Conservation (phyloP, 92 coral and sea anemone genomes). For the Siderastrea radians region DNA sequence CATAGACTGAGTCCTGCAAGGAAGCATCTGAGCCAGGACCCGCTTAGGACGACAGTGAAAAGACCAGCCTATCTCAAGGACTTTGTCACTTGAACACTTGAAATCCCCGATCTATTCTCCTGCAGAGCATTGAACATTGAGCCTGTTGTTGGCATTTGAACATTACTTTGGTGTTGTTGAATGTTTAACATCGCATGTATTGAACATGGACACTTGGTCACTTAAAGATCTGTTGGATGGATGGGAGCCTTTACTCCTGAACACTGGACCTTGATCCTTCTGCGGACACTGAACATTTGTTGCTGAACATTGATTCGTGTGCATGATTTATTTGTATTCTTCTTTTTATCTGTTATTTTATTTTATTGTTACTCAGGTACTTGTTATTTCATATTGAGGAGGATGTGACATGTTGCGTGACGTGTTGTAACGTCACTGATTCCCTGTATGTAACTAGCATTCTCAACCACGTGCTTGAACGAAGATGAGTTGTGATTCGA, state of each 20-base stretch:
- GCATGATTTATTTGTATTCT: not conserved
- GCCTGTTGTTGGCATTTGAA: not conserved
- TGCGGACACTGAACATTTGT: not conserved
- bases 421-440: not conserved
- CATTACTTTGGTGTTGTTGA: not conserved
- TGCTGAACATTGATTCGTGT: not conserved
- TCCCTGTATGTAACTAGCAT: not conserved
- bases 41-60: not conserved
- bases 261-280: not conserved
- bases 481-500: too few relatives aligned
- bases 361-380: not conserved
- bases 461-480: too few relatives aligned
- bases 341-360: not conserved
- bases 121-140: not conserved
- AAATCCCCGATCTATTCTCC: not conserved
- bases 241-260: not conserved
- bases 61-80: constrained; percentile 9
- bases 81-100: too few relatives aligned
- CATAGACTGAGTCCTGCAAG: not conserved
- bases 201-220: not conserved
- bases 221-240: not conserved
- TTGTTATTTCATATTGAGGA: not conserved
- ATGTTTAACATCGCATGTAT: too few relatives aligned
- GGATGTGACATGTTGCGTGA: constrained; percentile 1
- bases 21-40: not conserved